These are phyloP conservation scores for Ametastegia equiseti DNA, from an alignment of 2,888 invertebrate species.

Conservation along the genomic window DNA sequence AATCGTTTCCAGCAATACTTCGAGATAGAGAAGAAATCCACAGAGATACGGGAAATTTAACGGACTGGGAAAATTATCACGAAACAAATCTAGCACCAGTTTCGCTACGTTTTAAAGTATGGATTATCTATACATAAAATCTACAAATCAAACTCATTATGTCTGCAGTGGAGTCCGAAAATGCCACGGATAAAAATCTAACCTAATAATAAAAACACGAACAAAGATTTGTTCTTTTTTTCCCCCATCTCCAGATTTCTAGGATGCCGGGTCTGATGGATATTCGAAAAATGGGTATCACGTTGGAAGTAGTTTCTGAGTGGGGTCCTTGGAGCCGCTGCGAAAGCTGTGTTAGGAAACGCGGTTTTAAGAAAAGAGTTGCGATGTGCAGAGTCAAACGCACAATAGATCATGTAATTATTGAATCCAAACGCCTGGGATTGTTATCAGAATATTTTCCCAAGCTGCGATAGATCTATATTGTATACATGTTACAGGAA, in stretches of 20 bases:
- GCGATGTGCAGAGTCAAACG: constrained; percentile 78
- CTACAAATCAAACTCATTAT: background rate
- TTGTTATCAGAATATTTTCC: background rate
- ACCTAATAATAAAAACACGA: background rate
- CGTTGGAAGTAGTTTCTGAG: constrained; percentile 76
- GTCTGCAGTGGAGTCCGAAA: background rate
- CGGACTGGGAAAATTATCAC: constrained; percentile 77
- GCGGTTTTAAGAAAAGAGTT: constrained; percentile 73
- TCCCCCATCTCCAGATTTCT: constrained; percentile 68
- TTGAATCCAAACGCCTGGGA: background rate
- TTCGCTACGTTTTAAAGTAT: constrained; percentile 75
- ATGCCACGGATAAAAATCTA: background rate
- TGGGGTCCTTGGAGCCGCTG: constrained; percentile 80
- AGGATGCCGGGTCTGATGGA: constrained; percentile 73
- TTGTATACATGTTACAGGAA: background rate
- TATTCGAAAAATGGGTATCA: constrained; percentile 74
- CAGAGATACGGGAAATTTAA: constrained; percentile 72
- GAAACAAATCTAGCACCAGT: constrained; percentile 75
- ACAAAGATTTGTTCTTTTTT: too few relatives aligned
- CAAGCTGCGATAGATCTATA: background rate
- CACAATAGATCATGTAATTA: constrained; percentile 45
- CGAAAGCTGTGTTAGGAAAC: constrained; percentile 73
- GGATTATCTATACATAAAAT: background rate
- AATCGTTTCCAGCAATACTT: constrained; percentile 58
- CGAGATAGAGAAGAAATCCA: constrained; percentile 51